These are phyloP conservation scores for Chymomyza costata DNA, from an alignment of 1,140 invertebrate species.

Conservation along the genomic window DNA sequence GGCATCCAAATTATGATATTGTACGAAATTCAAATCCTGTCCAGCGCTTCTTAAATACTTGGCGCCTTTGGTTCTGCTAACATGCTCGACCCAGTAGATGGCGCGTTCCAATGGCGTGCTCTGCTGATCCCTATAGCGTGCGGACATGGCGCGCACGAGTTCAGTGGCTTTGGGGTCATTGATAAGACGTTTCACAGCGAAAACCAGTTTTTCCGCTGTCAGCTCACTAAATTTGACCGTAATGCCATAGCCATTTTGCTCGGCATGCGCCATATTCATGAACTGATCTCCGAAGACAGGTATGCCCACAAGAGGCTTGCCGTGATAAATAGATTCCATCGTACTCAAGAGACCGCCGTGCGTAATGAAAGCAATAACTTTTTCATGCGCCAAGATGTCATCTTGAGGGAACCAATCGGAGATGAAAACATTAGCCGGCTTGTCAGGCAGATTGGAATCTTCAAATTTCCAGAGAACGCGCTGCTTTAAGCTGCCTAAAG, in stretches of 20 bases:
- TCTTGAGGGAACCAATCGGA: conserved; percentile 84
- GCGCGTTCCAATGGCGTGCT: conserved; percentile 80
- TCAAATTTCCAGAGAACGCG: conserved; percentile 84
- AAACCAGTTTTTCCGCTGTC: conserved; percentile 31
- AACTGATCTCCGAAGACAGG: conserved; percentile 82
- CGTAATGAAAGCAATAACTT: conserved; percentile 83
- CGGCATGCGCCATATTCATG: conserved; percentile 77
- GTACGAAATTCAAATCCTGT: conserved; percentile 77
- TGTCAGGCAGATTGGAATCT: conserved; percentile 76
- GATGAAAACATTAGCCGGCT: conserved; percentile 80
- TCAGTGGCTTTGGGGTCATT: conserved; percentile 46
- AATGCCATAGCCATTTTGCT: conserved; percentile 76
- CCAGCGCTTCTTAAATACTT: conserved; percentile 76
- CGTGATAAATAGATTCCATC: conserved; percentile 83
- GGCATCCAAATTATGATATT: conserved; percentile 78
- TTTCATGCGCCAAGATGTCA: conserved; percentile 83
- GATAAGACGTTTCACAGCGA: conserved; percentile 46
- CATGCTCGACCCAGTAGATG: conserved; percentile 83
- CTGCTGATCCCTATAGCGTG: conserved; percentile 80
- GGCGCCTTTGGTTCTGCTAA: conserved; percentile 79
- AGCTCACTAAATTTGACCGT: conserved; percentile 47
- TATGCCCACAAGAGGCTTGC: conserved; percentile 83
- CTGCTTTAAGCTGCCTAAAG: conserved; percentile 78
- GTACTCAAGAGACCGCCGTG: conserved; percentile 84
- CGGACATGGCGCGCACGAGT: conserved; percentile 77